Evolutionary conservation across 2,888 invertebrate species (phyloP).

Genomic region (Pimpla rufipes): DNA sequence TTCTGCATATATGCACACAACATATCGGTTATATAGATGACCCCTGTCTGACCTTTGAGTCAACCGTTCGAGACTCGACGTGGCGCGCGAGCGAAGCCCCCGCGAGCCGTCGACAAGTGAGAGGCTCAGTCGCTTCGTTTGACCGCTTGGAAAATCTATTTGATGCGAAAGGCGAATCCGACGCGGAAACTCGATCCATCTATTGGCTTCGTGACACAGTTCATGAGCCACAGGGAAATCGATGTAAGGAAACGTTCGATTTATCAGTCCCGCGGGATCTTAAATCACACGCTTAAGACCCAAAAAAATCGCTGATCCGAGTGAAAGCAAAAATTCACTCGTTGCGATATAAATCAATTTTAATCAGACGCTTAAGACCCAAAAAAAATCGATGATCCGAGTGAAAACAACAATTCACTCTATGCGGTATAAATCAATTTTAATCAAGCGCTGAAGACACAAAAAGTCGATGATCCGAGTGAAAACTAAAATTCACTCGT

Average conservation of each 20-base stretch:
- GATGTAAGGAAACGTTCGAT: neutral
- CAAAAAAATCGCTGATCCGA: neutral
- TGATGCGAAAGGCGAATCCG: slow-evolving; percentile 37
- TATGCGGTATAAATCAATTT: no score
- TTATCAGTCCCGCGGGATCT: no score
- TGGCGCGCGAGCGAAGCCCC: slow-evolving; percentile 29
- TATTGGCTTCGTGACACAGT: slow-evolving; percentile 1
- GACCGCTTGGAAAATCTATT: slow-evolving; percentile 55
- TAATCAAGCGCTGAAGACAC: no score
- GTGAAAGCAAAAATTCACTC: no score
- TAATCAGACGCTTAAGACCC: no score
- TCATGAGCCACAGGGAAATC: slow-evolving; percentile 5
- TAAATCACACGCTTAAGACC: no score
- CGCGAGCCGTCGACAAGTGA: slow-evolving; percentile 52
- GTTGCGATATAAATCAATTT: no score
- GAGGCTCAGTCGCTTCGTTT: slow-evolving; percentile 44
- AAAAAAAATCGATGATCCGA: no score
- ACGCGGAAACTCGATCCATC: slow-evolving; percentile 30
- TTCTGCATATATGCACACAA: neutral
- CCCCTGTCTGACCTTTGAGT: slow-evolving; percentile 22
- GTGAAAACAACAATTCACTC: no score
- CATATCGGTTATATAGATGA: slow-evolving; percentile 9
- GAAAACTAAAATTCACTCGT: no score
- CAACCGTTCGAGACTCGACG: neutral
- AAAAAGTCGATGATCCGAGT: no score